Evolutionary conservation across 2,113 vertebrate species (phyloP).

Genomic region (Abramis brama): DNA sequence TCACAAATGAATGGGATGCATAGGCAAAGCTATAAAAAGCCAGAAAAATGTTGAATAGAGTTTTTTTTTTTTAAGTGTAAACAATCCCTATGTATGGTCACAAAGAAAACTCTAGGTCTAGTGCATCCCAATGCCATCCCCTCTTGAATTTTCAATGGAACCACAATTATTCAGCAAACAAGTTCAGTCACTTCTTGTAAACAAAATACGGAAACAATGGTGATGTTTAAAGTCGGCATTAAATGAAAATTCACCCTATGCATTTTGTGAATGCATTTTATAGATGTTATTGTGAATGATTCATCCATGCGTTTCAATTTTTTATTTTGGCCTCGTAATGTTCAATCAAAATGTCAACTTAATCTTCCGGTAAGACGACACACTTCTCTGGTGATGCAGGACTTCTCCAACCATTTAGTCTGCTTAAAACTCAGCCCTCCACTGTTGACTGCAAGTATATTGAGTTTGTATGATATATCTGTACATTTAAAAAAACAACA

Average conservation of each 20-base stretch:
- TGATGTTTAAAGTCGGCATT: not conserved
- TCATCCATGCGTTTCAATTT: not conserved
- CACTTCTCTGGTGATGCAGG: not conserved
- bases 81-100: not conserved
- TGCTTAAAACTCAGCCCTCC: not conserved
- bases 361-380: too few relatives aligned
- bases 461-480: not conserved
- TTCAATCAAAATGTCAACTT: not conserved
- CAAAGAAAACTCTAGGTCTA: conserved; percentile 21
- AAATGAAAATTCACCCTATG: not conserved
- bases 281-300: not conserved
- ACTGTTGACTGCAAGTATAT: too few relatives aligned
- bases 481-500: not conserved
- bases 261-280: not conserved
- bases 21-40: conserved; percentile 8
- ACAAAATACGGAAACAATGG: not conserved
- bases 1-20: not conserved
- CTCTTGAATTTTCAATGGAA: not conserved
- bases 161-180: not conserved
- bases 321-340: not conserved
- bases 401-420: not conserved
- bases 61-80: not conserved
- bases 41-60: not conserved
- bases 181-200: not conserved
- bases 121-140: not conserved